Conservation (phyloP, 2,113 vertebrate species). For the Psettodes erumei region DNA sequence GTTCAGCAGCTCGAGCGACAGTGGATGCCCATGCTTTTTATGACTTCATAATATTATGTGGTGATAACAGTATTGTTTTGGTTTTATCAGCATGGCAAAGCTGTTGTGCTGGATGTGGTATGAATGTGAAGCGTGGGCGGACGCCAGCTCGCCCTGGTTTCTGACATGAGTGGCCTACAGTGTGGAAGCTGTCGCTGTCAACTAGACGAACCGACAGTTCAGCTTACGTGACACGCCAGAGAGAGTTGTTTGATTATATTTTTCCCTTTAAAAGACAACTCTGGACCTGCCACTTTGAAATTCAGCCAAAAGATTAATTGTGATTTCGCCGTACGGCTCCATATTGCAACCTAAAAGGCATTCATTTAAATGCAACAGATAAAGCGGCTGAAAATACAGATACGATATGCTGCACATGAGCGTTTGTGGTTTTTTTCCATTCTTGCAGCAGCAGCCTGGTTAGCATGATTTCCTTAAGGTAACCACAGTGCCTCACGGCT, state of each 20-base stretch:
- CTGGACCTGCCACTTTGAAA: neutral
- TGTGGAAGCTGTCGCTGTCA: neutral
- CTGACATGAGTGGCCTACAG: constrained; percentile 4
- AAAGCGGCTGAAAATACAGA: neutral
- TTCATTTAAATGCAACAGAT: neutral
- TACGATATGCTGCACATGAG: neutral
- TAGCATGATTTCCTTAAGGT: constrained; percentile 27
- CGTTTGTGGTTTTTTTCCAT: neutral
- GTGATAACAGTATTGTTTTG: neutral
- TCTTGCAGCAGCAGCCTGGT: neutral
- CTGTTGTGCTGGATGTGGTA: constrained; percentile 3
- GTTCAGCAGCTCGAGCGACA: neutral
- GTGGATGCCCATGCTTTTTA: neutral
- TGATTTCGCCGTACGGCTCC: neutral
- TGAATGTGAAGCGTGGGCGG: constrained; percentile 7
- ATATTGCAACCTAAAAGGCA: neutral
- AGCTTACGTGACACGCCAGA: neutral
- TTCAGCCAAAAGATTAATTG: neutral
- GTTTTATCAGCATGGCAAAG: neutral
- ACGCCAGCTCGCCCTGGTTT: constrained; percentile 22
- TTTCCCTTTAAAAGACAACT: neutral
- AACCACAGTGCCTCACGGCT: constrained; percentile 22
- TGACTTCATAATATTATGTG: neutral
- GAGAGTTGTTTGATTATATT: neutral
- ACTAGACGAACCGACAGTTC: neutral